Conservation (phyloP, 2,888 invertebrate genomes). For the Germaria angustata region DNA sequence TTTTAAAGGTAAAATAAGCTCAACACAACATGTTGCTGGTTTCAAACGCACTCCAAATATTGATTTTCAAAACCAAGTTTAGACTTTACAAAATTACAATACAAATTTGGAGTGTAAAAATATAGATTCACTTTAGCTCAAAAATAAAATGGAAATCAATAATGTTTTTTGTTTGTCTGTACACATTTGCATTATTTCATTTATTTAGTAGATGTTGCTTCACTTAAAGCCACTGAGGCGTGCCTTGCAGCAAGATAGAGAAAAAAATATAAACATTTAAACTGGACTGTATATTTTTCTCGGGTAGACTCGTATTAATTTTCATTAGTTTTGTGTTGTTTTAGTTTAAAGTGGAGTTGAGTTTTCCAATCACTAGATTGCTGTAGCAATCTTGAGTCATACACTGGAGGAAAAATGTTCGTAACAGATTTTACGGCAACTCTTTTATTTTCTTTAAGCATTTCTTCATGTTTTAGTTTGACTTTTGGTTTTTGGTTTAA, state of each 20-base stretch:
- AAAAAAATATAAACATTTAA: conserved; percentile 3
- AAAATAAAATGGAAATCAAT: conserved; percentile 25
- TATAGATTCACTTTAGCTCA: background rate
- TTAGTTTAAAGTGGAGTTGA: background rate
- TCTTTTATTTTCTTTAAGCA: too few species aligned
- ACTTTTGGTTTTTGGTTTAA: too few species aligned
- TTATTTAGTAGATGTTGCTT: background rate
- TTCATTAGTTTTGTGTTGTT: conserved; percentile 24
- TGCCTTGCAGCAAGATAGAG: conserved; percentile 13
- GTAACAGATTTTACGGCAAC: too few species aligned
- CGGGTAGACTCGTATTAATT: conserved; percentile 53
- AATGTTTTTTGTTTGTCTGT: background rate
- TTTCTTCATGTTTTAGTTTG: too few species aligned
- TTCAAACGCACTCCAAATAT: conserved; percentile 38
- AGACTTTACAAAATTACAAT: background rate
- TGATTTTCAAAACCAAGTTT: conserved; percentile 13
- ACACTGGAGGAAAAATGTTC: conserved; percentile 15
- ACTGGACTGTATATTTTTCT: conserved; percentile 26
- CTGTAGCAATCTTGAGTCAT: background rate
- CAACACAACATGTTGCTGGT: background rate
- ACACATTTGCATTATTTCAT: background rate
- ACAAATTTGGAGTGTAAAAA: background rate
- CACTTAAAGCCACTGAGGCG: conserved; percentile 43
- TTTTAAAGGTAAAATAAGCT: conserved; percentile 36
- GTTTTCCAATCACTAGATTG: conserved; percentile 16